These are phyloP conservation scores for Clytia hemisphaerica DNA, from an alignment of 30 jellyfish, hydroid and myxozoan species.

Conservation along the genomic window DNA sequence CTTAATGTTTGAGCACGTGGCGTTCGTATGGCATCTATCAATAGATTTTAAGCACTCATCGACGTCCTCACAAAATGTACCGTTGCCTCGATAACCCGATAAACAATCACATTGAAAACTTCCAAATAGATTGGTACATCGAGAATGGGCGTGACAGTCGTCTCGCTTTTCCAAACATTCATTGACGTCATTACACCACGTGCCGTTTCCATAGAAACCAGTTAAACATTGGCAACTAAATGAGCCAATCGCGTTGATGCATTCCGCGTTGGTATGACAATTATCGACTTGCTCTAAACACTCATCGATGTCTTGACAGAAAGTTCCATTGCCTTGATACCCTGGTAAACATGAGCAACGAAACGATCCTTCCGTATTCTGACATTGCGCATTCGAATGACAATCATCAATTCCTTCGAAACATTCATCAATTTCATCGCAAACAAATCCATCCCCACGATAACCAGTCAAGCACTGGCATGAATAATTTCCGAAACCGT, in stretches of 20 bases:
- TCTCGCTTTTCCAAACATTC: conserved; percentile 32
- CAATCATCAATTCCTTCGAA: conserved; percentile 4
- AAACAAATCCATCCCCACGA: conserved; percentile 46
- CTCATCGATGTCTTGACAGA: conserved; percentile 43
- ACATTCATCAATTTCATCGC: conserved; percentile 19
- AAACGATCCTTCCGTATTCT: conserved; percentile 14
- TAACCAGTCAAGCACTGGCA: conserved; percentile 57
- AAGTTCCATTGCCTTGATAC: conserved; percentile 35
- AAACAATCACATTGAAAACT: conserved; percentile 29
- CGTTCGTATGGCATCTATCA: conserved; percentile 34
- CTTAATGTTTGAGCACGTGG: conserved; percentile 17
- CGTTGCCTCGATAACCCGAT: conserved; percentile 44
- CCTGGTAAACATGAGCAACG: conserved; percentile 22
- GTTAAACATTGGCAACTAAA: conserved; percentile 25
- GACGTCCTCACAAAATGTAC: conserved; percentile 25
- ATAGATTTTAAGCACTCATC: too few relatives aligned
- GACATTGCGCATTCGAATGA: conserved; percentile 13
- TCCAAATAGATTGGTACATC: conserved; percentile 40
- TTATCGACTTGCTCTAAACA: background rate
- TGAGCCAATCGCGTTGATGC: conserved; percentile 35
- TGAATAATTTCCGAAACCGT: conserved; percentile 5
- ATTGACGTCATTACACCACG: conserved; percentile 19
- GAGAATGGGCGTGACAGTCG: conserved; percentile 33
- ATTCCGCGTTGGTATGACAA: conserved; percentile 15
- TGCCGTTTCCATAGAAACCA: conserved; percentile 48